phyloP scores from a whole-genome alignment of 2,797 vertebrate species.

The Sciurus vulgaris region DNA sequence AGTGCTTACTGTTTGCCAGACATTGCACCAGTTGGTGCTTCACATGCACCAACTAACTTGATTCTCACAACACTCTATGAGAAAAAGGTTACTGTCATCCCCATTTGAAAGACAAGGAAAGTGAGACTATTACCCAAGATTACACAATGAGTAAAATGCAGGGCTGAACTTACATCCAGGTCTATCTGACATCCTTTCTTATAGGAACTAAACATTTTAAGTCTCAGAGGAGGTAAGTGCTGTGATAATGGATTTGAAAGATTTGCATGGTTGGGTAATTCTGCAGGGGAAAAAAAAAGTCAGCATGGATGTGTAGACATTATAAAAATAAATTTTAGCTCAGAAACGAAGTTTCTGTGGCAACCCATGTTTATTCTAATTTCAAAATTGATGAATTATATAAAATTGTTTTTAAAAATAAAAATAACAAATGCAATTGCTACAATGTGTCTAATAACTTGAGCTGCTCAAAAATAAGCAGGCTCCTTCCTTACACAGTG shows the following conservation, averaged over 20 bases:
- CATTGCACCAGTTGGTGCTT: background rate
- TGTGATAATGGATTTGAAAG: background rate
- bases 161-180: background rate
- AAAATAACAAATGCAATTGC: background rate
- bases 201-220: background rate
- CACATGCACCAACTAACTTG: background rate
- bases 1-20: background rate
- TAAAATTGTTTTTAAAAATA: background rate
- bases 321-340: constrained; percentile 16
- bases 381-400: constrained; percentile 26
- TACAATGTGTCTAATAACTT: background rate
- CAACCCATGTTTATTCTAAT: constrained; percentile 36
- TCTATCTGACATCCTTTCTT: background rate
- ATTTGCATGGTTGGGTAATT: background rate
- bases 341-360: background rate
- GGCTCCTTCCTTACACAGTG: background rate
- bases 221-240: background rate
- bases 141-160: background rate
- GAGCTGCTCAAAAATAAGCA: background rate
- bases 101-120: constrained; percentile 3
- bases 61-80: background rate
- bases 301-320: background rate
- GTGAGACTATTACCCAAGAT: background rate
- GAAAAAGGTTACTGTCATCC: background rate
- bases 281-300: background rate